phyloP scores from a whole-genome alignment of 2,888 invertebrate species.

The Agriotes lineatus region DNA sequence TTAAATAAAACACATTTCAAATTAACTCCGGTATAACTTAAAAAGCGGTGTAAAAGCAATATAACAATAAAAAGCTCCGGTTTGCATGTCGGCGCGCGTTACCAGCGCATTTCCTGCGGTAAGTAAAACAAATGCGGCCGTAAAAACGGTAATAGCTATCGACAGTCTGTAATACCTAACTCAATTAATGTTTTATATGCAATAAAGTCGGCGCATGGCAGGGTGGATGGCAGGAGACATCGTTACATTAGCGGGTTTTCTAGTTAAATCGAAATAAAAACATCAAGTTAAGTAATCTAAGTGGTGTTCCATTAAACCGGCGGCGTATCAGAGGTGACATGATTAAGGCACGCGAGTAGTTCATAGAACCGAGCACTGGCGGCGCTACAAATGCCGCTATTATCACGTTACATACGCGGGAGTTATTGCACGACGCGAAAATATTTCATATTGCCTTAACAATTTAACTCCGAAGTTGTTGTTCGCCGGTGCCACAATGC shows the following conservation, averaged over 20 bases:
- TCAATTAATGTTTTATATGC: constrained; percentile 52
- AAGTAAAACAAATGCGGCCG: constrained; percentile 33
- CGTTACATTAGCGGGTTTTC: constrained; percentile 59
- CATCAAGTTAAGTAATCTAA: constrained; percentile 64
- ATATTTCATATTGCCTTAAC: constrained; percentile 16
- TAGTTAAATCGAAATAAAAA: constrained; percentile 62
- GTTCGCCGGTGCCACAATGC: neutral
- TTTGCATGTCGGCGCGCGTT: constrained; percentile 35
- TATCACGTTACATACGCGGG: constrained; percentile 12
- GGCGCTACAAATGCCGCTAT: constrained; percentile 13
- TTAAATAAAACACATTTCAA: constrained; percentile 41
- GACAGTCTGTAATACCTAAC: constrained; percentile 52
- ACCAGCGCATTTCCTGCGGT: constrained; percentile 30
- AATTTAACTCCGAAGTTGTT: constrained; percentile 9
- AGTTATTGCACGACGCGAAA: neutral
- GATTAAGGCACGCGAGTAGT: constrained; percentile 60
- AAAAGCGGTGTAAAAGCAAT: constrained; percentile 31
- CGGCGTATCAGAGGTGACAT: constrained; percentile 60
- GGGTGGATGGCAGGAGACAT: constrained; percentile 40
- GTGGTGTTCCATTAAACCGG: constrained; percentile 64
- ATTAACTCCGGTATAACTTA: constrained; percentile 34
- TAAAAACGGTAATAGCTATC: constrained; percentile 49
- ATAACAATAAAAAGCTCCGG: constrained; percentile 25
- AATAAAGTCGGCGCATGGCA: constrained; percentile 41
- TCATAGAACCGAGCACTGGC: constrained; percentile 20